Percentiles rank a stretch among this genome's conserved stretches.
Conservation (phyloP, 2,888 invertebrate genomes). For the Aleiodes alternator region DNA sequence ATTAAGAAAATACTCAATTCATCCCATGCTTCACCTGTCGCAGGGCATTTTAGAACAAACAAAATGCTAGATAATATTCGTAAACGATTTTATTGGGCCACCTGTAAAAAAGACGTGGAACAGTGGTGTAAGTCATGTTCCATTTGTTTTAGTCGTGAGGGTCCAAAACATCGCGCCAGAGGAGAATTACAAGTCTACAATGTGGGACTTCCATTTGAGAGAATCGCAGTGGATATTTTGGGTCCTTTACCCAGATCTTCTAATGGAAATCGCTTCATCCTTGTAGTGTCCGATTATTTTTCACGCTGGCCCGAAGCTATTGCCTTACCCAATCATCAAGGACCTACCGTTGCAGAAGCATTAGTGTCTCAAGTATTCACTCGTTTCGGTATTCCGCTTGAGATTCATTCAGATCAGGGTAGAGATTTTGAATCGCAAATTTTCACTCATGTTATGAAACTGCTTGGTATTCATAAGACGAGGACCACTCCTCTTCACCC, state of each 20-base stretch:
- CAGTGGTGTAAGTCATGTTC: slow-evolving; percentile 5
- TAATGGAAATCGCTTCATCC: slow-evolving; percentile 7
- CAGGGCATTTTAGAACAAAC: neutral
- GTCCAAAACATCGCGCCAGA: neutral
- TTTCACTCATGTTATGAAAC: slow-evolving; percentile 56
- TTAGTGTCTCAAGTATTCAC: neutral
- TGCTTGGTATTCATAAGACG: slow-evolving; percentile 54
- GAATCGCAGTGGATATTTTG: slow-evolving; percentile 14
- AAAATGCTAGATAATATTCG: neutral
- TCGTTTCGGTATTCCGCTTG: slow-evolving; percentile 53
- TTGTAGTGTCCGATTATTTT: neutral
- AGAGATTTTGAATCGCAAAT: slow-evolving; percentile 59
- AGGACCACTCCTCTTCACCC: slow-evolving; percentile 51
- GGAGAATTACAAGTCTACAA: neutral
- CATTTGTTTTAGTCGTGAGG: neutral
- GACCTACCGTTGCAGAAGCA: neutral
- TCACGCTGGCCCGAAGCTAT: slow-evolving; percentile 19
- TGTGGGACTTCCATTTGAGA: neutral
- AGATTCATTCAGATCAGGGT: slow-evolving; percentile 43
- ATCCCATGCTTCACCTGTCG: neutral
- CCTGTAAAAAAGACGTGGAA: slow-evolving; percentile 2
- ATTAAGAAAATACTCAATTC: neutral
- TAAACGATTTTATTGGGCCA: slow-evolving; percentile 16
- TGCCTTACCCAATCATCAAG: slow-evolving; percentile 2
- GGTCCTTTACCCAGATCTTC: neutral